Evolutionary conservation across 1,140 invertebrate species (phyloP).

Genomic region (Drosophila baimaii): DNA sequence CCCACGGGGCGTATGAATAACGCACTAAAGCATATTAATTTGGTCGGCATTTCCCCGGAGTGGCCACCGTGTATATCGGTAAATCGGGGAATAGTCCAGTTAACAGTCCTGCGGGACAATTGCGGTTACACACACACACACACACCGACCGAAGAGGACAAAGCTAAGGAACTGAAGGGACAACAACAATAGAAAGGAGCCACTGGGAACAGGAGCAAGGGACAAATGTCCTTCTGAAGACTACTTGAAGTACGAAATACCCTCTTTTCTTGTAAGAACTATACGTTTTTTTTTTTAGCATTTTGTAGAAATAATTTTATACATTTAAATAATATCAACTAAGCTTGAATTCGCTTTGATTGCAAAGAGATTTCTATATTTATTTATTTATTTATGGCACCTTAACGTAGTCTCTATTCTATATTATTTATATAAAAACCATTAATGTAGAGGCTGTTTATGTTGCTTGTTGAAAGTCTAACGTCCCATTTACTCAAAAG

Average conservation of each 20-base stretch:
- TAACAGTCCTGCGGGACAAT: constrained; percentile 20
- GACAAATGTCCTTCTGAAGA: background rate
- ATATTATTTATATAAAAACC: background rate
- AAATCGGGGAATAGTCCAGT: constrained; percentile 24
- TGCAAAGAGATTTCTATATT: no score
- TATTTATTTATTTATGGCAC: background rate
- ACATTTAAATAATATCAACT: no score
- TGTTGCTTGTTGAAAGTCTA: background rate
- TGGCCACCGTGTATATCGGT: background rate
- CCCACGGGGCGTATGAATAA: constrained; percentile 47
- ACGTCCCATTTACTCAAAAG: background rate
- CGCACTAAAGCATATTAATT: constrained; percentile 30
- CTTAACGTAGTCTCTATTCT: background rate
- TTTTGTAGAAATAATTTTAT: constrained; percentile 3
- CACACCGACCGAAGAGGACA: background rate
- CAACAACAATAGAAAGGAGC: background rate
- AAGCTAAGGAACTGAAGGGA: background rate
- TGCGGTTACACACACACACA: background rate
- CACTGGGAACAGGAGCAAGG: background rate
- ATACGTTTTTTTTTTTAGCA: background rate
- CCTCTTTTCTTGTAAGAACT: background rate
- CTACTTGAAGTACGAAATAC: background rate
- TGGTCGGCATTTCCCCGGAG: constrained; percentile 6
- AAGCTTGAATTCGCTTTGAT: no score
- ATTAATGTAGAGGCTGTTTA: background rate